Percentiles rank a stretch among this genome's conserved stretches.
Evolutionary conservation across 2,888 invertebrate species (phyloP).

Genomic region (Elegia similella): DNA sequence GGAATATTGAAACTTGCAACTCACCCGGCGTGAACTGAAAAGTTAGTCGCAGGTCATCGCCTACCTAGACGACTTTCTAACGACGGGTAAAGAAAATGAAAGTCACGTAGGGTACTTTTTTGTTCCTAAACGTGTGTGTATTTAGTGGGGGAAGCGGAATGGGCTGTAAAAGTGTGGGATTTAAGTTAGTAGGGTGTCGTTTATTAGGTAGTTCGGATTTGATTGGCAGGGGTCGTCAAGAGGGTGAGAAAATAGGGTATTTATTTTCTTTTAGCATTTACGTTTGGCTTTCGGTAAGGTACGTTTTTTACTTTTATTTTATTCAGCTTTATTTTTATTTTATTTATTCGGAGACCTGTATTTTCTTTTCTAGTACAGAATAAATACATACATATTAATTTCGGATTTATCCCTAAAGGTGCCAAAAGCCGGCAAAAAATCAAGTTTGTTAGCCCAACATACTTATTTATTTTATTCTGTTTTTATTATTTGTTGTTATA

Average conservation of each 20-base stretch:
- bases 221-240: slow-evolving; percentile 8
- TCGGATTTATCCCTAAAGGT: too few relatives aligned
- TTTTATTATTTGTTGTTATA: too few relatives aligned
- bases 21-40: background rate
- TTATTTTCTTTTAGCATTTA: slow-evolving; percentile 1
- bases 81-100: slow-evolving; percentile 21
- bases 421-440: too few relatives aligned
- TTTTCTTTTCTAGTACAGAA: background rate
- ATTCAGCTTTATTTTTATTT: too few relatives aligned
- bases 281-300: background rate
- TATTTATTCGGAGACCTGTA: background rate
- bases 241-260: slow-evolving; percentile 3
- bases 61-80: slow-evolving; percentile 21
- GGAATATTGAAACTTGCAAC: background rate
- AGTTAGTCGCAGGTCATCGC: slow-evolving; percentile 21
- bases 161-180: slow-evolving; percentile 12
- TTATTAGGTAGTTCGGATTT: slow-evolving; percentile 14
- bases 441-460: too few relatives aligned
- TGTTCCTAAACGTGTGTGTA: slow-evolving; percentile 19
- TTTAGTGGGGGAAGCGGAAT: slow-evolving; percentile 10
- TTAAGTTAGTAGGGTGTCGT: slow-evolving; percentile 15
- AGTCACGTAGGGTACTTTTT: slow-evolving; percentile 24
- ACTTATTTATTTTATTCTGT: too few relatives aligned
- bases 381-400: too few relatives aligned
- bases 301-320: background rate